Conservation (phyloP, 2,113 vertebrate genomes). For the Petrocephalus zakoni region DNA sequence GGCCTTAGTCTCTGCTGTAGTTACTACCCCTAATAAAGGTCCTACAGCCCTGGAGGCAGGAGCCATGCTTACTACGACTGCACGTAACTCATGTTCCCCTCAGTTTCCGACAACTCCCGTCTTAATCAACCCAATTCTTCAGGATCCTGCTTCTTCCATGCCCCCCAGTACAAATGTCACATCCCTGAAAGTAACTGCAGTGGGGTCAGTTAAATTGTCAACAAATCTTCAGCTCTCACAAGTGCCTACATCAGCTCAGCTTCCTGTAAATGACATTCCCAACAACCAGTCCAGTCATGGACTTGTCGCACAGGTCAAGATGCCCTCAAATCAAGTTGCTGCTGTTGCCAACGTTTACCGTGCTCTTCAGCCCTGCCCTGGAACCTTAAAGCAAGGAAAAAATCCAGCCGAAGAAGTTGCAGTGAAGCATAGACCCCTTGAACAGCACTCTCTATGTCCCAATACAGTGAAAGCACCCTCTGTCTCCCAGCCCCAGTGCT, state of each 20-base stretch:
- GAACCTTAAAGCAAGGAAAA: slow-evolving; percentile 59
- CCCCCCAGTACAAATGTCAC: slow-evolving; percentile 68
- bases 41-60: slow-evolving; percentile 71
- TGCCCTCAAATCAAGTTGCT: slow-evolving; percentile 59
- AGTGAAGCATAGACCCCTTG: slow-evolving; percentile 48
- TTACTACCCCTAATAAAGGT: slow-evolving; percentile 79
- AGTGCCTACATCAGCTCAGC: slow-evolving; percentile 36
- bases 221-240: slow-evolving; percentile 82
- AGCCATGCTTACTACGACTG: slow-evolving; percentile 54
- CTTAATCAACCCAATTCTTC: slow-evolving; percentile 89
- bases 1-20: slow-evolving; percentile 76
- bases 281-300: slow-evolving; percentile 41
- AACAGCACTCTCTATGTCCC: slow-evolving; percentile 57
- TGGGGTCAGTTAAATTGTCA: slow-evolving; percentile 80
- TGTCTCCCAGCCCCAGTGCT: slow-evolving; percentile 55
- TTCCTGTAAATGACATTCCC: neutral
- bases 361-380: slow-evolving; percentile 43
- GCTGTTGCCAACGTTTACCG: slow-evolving; percentile 28
- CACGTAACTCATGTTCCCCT: slow-evolving; percentile 57
- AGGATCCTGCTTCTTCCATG: slow-evolving; percentile 62
- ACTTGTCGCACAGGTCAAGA: slow-evolving; percentile 66
- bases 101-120: slow-evolving; percentile 85
- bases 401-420: slow-evolving; percentile 53
- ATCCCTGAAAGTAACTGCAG: slow-evolving; percentile 79
- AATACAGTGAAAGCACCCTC: slow-evolving; percentile 43